Base-by-base conservation (phyloP, 2,888 invertebrate species). In the Crematogaster levior region DNA sequence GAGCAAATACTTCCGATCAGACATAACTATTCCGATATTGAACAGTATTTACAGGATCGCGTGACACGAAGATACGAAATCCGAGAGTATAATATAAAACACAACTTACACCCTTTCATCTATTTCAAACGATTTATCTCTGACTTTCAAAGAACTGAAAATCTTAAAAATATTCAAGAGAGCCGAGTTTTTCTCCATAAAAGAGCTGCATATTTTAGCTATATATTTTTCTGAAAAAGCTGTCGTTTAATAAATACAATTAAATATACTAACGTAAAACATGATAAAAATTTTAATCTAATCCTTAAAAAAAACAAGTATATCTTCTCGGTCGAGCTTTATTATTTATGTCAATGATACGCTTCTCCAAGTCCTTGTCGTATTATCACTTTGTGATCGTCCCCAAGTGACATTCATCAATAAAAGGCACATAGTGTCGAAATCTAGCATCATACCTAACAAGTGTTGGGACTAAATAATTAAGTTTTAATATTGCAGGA, bases 401-500 rank as follows among this genome's bases (percentile, higher is more conserved):
- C 18, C 51, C 6, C 30, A 43, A 27, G 51, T 15, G 51, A 30
- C 40, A 40, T 65, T 53, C 9, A 5, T 58, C 56, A 68, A 58
- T 24, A 56, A 77, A 27, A 63, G 37, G 7, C 40, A 7, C 56
- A 56, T 56, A 4, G 3, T 30, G 15, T 10, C 30, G 9, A 53
- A 77, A 58, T 79, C 1, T 63, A 77, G 9, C 53, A 30, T 65
- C 12, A 27, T 6, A 48, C 9, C 18, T 18, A 56, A 18, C n/a
- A 58, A 18, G 12, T 7, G 15, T 77, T 21, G 56, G 3, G 34
- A 10, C 18, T 7, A 40, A 77, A 84, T 85, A 84, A 88, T 81
- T 37, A n/a, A 18, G 5, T 40, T n/a, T 65, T 37, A 51, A 87
- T 89, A 87, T 94, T 96, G 88, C 96, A 99, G 98, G 95, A 98